A percentile compares a stretch with the other conserved stretches of the same genome.
These are phyloP conservation scores for Diglossa cyanea DNA, from an alignment of 2,797 vertebrate species.

Conservation along the genomic window DNA sequence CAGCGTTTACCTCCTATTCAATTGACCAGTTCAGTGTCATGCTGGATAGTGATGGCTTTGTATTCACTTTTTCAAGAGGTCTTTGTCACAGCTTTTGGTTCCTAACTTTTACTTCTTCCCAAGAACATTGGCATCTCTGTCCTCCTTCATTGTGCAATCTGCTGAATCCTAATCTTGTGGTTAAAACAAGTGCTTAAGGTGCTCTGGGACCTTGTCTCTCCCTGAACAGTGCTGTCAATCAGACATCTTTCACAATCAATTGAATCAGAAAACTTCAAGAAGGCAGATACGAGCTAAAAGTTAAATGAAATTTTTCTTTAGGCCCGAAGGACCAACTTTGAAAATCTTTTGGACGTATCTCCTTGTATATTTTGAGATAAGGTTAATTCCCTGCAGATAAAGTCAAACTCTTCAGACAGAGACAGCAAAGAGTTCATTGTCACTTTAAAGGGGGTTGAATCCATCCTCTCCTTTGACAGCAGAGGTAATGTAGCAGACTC, in stretches of 20 bases:
- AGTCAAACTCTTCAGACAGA: conserved; percentile 18
- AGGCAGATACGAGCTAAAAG: not conserved
- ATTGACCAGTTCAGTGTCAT: not conserved
- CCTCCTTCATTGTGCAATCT: not conserved
- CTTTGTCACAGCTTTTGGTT: not conserved
- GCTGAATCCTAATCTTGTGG: not conserved
- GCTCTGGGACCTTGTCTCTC: not conserved
- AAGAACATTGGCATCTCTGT: not conserved
- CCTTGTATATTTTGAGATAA: not conserved
- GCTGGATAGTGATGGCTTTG: not conserved
- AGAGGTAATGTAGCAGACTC: conserved; percentile 28
- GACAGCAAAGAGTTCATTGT: not conserved
- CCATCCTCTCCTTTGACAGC: conserved; percentile 33
- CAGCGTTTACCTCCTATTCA: not conserved
- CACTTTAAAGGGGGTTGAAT: conserved; percentile 24
- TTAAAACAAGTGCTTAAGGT: not conserved
- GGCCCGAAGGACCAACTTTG: not conserved
- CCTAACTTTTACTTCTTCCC: not conserved
- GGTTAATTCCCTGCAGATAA: conserved; percentile 23
- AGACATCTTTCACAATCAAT: not conserved
- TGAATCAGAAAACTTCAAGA: not conserved
- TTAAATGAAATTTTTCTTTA: not conserved
- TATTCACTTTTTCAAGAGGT: not conserved
- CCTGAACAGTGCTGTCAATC: not conserved
- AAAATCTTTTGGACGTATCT: not conserved